These are phyloP conservation scores for Perca flavescens DNA, from an alignment of 2,113 vertebrate genomes.

Conservation along the genomic window DNA sequence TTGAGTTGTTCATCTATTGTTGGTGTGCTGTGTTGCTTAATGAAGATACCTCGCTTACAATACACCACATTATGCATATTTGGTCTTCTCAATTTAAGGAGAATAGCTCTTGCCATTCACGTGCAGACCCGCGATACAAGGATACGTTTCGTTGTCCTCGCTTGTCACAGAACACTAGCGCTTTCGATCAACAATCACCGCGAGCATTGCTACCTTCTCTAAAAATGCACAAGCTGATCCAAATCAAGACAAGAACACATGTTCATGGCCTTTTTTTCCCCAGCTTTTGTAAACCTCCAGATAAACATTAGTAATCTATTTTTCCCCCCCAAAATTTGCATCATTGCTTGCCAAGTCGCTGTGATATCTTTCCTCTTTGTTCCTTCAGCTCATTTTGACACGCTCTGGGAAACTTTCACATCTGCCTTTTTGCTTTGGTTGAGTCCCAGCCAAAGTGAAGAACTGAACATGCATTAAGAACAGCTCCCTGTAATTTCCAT, in stretches of 20 bases:
- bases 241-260: constrained; percentile 30
- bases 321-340: constrained; percentile 14
- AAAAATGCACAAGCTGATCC: constrained; percentile 23
- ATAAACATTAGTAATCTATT: constrained; percentile 14
- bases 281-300: constrained; percentile 18
- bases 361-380: constrained; percentile 32
- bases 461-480: constrained; percentile 32
- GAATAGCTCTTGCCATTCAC: constrained; percentile 70
- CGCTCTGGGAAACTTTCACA: constrained; percentile 48
- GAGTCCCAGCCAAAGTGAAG: constrained; percentile 33
- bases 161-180: constrained; percentile 51
- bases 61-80: constrained; percentile 70
- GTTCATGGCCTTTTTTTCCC: constrained; percentile 8
- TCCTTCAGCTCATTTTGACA: constrained; percentile 38
- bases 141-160: constrained; percentile 58
- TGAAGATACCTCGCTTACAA: constrained; percentile 72
- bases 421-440: constrained; percentile 48
- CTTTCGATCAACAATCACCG: constrained; percentile 28
- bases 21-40: constrained; percentile 62
- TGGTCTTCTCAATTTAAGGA: constrained; percentile 72
- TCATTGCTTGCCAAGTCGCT: constrained; percentile 31
- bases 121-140: constrained; percentile 52
- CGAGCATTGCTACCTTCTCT: background rate
- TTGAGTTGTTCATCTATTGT: constrained; percentile 74
- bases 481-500: constrained; percentile 7